phyloP scores from a whole-genome alignment of 2,797 vertebrate genomes.

The Bovichtus diacanthus region DNA sequence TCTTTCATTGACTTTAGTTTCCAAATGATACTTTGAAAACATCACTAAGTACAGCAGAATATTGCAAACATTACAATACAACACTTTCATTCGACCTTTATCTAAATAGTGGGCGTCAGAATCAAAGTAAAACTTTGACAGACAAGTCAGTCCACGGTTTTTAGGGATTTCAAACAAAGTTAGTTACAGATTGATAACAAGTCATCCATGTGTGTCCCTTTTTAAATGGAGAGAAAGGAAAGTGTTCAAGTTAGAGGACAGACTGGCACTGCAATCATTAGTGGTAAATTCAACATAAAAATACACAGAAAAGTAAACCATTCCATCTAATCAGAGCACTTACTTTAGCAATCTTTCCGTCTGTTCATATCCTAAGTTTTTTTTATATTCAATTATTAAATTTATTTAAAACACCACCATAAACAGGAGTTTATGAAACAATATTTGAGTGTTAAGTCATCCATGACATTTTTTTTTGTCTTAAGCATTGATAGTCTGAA shows the following conservation, averaged over 20 bases:
- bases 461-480: slow-evolving; percentile 79
- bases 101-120: slow-evolving; percentile 21
- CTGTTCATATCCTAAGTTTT: slow-evolving; percentile 39
- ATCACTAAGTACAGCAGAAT: slow-evolving; percentile 23
- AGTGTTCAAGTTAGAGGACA: slow-evolving; percentile 16
- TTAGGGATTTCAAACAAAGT: slow-evolving; percentile 6
- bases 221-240: slow-evolving; percentile 1
- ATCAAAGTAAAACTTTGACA: slow-evolving; percentile 27
- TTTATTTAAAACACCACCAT: slow-evolving; percentile 7
- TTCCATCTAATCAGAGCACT: slow-evolving; percentile 30
- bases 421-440: slow-evolving; percentile 14
- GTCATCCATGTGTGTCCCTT: not conserved
- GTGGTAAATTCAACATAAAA: slow-evolving; percentile 24
- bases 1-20: slow-evolving; percentile 40
- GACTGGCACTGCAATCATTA: slow-evolving; percentile 17
- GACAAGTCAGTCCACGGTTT: slow-evolving; percentile 5
- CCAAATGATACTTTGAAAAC: slow-evolving; percentile 50
- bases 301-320: slow-evolving; percentile 22
- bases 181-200: not conserved
- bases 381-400: not conserved
- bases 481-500: slow-evolving; percentile 82
- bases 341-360: slow-evolving; percentile 38
- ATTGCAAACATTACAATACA: slow-evolving; percentile 45
- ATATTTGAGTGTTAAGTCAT: slow-evolving; percentile 50
- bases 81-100: slow-evolving; percentile 31